Evolutionary conservation across 92 coral and sea anemone genomes (phyloP).

Genomic region (Zoanthus gigantus): DNA sequence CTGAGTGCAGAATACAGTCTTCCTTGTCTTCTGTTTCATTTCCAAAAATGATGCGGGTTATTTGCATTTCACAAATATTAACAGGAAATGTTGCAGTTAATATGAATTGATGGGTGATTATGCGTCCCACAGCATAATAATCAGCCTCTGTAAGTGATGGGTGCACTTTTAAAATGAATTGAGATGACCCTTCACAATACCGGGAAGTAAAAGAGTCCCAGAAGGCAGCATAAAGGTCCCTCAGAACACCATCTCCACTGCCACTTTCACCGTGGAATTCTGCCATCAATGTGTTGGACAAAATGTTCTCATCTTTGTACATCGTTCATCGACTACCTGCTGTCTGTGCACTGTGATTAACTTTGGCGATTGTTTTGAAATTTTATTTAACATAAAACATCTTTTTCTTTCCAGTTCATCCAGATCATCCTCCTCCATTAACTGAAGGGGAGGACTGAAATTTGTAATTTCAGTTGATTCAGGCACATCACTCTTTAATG

Average conservation of each 20-base stretch:
- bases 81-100: conserved; percentile 69
- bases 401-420: conserved; percentile 4
- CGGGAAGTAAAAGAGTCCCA: conserved; percentile 58
- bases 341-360: conserved; percentile 12
- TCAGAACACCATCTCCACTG: conserved; percentile 61
- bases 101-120: conserved; percentile 60
- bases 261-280: conserved; percentile 62
- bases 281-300: conserved; percentile 11
- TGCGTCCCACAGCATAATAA: conserved; percentile 64
- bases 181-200: conserved; percentile 60
- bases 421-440: conserved; percentile 39
- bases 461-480: neutral
- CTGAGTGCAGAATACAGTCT: conserved; percentile 42
- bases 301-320: conserved; percentile 47
- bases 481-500: neutral
- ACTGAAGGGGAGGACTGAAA: conserved; percentile 42
- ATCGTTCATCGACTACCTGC: conserved; percentile 52
- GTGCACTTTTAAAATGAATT: conserved; percentile 21
- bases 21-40: conserved; percentile 45
- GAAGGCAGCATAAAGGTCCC: conserved; percentile 62
- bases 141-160: conserved; percentile 49
- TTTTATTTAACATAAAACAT: neutral
- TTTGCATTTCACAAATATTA: conserved; percentile 51
- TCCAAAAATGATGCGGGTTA: conserved; percentile 41
- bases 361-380: conserved; percentile 25